phyloP scores from a whole-genome alignment of 2,113 vertebrate genomes.

The Cisticola juncidis region DNA sequence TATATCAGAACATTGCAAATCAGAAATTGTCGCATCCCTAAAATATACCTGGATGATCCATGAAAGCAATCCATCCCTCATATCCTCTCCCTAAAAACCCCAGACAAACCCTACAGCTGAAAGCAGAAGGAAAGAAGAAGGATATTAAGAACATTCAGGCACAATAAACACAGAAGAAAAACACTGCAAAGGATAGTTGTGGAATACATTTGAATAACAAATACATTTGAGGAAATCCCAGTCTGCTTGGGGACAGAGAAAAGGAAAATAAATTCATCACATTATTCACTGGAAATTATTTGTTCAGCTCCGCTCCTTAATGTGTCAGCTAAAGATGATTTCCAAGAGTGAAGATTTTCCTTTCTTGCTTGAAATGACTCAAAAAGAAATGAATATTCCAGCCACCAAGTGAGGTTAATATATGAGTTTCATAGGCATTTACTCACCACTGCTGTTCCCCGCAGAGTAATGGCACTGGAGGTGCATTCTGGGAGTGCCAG shows the following conservation, averaged over 20 bases:
- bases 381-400: slow-evolving; percentile 64
- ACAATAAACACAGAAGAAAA: slow-evolving; percentile 7
- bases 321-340: slow-evolving; percentile 63
- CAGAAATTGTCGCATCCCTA: not conserved
- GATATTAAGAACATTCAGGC: not conserved
- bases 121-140: not conserved
- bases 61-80: not conserved
- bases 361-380: slow-evolving; percentile 57
- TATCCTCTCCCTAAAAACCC: not conserved
- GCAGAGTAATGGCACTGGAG: slow-evolving; percentile 63
- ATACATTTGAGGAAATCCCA: slow-evolving; percentile 58
- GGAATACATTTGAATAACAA: slow-evolving; percentile 66
- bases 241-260: slow-evolving; percentile 36
- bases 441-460: slow-evolving; percentile 49
- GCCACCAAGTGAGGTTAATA: slow-evolving; percentile 67
- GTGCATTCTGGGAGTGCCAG: slow-evolving; percentile 67
- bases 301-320: slow-evolving; percentile 45
- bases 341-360: slow-evolving; percentile 52
- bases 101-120: not conserved
- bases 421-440: slow-evolving; percentile 60
- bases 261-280: slow-evolving; percentile 51
- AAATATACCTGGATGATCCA: not conserved
- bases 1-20: accelerated
- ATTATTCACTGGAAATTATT: slow-evolving; percentile 55
- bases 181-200: slow-evolving; percentile 9